Evolutionary conservation across 2,888 invertebrate species (phyloP).

Genomic region (Amphipoea lucens): DNA sequence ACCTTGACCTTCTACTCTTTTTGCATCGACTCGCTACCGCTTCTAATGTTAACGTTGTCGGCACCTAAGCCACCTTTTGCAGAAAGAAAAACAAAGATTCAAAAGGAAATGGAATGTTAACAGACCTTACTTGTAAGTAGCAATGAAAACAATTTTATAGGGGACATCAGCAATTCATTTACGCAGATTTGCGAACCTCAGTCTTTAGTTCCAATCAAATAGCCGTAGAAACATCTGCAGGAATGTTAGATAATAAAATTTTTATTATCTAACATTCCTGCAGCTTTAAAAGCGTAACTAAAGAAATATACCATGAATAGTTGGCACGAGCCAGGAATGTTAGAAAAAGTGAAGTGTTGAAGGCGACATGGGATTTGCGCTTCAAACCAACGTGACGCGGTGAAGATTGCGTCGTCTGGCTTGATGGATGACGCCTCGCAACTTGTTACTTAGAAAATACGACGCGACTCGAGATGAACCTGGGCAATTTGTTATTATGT

Average conservation of each 20-base stretch:
- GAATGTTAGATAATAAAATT: too few relatives aligned
- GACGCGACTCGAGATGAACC: constrained; percentile 28
- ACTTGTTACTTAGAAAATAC: constrained; percentile 33
- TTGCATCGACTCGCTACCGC: constrained; percentile 3
- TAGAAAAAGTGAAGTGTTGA: constrained; percentile 73
- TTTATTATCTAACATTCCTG: constrained; percentile 64
- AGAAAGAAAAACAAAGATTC: constrained; percentile 24
- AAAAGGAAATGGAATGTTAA: constrained; percentile 37
- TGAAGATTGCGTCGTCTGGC: constrained; percentile 67
- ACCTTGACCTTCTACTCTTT: constrained; percentile 27
- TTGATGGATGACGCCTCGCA: constrained; percentile 68
- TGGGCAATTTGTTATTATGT: constrained; percentile 35
- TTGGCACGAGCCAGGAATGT: constrained; percentile 86
- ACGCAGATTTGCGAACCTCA: constrained; percentile 52
- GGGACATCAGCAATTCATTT: constrained; percentile 47
- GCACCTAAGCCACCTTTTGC: neutral
- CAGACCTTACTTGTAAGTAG: constrained; percentile 21
- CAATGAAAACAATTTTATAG: constrained; percentile 32
- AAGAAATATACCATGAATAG: constrained; percentile 79
- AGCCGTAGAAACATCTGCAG: constrained; percentile 55
- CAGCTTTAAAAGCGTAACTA: constrained; percentile 69
- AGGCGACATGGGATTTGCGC: constrained; percentile 63
- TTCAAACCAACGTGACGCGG: constrained; percentile 56
- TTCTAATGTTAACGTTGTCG: constrained; percentile 7
- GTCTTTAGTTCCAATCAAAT: constrained; percentile 50